phyloP scores from a whole-genome alignment of 1,140 invertebrate genomes.

The Proctacanthus coquilletti region DNA sequence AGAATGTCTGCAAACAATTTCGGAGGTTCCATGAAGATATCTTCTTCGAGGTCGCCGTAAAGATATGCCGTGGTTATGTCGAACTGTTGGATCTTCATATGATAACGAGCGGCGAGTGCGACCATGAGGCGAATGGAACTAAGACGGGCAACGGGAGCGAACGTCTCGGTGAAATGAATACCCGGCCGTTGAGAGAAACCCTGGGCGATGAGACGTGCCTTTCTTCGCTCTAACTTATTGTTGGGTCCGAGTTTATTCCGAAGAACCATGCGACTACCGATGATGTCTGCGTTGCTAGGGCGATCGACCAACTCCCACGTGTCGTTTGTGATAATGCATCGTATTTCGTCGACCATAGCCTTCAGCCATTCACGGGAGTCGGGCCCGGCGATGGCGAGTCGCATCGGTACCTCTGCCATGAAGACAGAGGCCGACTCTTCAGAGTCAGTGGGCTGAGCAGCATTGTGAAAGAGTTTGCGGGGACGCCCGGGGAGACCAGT shows the following conservation, averaged over 20 bases:
- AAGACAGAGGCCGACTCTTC: too few species aligned
- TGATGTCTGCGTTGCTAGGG: constrained; percentile 11
- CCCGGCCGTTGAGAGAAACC: constrained; percentile 15
- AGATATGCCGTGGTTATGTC: constrained; percentile 22
- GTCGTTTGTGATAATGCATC: constrained; percentile 9
- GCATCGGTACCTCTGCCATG: background rate
- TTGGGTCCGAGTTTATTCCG: constrained; percentile 17
- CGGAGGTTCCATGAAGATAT: constrained; percentile 29
- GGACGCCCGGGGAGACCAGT: too few species aligned
- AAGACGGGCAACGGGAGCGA: constrained; percentile 17
- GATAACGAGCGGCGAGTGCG: constrained; percentile 5
- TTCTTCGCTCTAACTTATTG: constrained; percentile 15
- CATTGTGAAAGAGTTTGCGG: too few species aligned
- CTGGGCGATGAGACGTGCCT: constrained; percentile 24
- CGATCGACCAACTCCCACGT: constrained; percentile 13
- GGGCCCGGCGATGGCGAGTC: background rate
- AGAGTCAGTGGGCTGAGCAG: too few species aligned
- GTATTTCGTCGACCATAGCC: constrained; percentile 14
- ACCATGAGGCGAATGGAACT: constrained; percentile 6
- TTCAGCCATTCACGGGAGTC: constrained; percentile 8
- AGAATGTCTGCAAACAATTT: too few species aligned
- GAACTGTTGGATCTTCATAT: constrained; percentile 19
- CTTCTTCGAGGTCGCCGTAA: constrained; percentile 22
- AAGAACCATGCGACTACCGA: constrained; percentile 24
- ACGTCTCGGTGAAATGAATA: constrained; percentile 25